Base-by-base conservation (phyloP, 2,797 vertebrate species). In the Sebastes melanostomus region DNA sequence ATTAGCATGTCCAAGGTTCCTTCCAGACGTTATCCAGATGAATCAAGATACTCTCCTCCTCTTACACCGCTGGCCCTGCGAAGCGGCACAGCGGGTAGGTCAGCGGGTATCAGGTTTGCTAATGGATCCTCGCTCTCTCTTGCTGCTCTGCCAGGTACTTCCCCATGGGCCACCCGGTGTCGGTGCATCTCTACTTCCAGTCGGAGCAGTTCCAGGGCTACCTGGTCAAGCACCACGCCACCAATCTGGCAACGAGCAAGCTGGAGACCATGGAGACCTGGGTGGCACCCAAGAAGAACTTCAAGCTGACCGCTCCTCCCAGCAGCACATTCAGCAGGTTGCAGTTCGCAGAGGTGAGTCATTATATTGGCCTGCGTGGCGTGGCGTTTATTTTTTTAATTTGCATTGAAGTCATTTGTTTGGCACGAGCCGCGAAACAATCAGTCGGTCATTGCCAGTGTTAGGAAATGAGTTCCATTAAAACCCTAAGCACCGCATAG, bases 151-250 rank as follows among this genome's bases (percentile, higher is more conserved):
- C 86, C 95, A 99, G 98, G 92, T 99, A 98, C 89, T 98, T 98
- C 82, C 96, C 97, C 18, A 98, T 98, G 97, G 98, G 98, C 87
- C 97, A 98, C 83, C 97, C 98, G 0, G 96, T 97, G 22, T 98
- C 98, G 0, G 95, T 99, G 90, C 97, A 99, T 85, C 95, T 98
- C 86, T 99, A 99, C 95, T 99, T 99, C 95, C 97, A 97, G 29
- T 96, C 97, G 2, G 98, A 99, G 91, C 97, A 96, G 87, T 99
- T 99, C 94, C 98, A 99, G 92, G 98, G 98, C 82, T 99, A 99
- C 92, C 95, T 99, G 66, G 92, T 99, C 87, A 96, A 94, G 83
- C 97, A 99, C 83, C 98, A 98, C 0, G 97, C 97, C 25, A 99
- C 98, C 79, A 99, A 99, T 63, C 94, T 99, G 94, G 98, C 97